Percentiles rank a stretch among this genome's conserved stretches.
Evolutionary conservation across 2,888 invertebrate species (phyloP).

Genomic region (Eubasilissa splendida): DNA sequence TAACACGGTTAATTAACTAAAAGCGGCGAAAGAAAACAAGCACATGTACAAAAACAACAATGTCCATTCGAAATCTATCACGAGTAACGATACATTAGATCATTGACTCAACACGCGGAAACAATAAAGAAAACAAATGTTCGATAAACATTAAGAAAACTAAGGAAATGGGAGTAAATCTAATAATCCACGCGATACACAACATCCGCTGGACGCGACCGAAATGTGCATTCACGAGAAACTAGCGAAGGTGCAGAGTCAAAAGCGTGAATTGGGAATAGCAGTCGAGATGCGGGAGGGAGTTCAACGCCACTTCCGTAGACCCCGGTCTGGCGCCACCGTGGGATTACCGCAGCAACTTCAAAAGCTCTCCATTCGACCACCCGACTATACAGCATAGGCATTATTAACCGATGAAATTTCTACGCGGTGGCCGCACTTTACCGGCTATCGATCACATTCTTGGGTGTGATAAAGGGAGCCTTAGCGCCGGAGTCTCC

Average conservation of each 20-base stretch:
- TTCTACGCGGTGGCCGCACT: slow-evolving; percentile 16
- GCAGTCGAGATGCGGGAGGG: slow-evolving; percentile 21
- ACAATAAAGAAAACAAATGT: slow-evolving; percentile 3
- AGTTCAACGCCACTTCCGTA: slow-evolving; percentile 33
- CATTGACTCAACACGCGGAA: slow-evolving; percentile 2
- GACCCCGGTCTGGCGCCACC: slow-evolving; percentile 14
- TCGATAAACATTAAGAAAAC: slow-evolving; percentile 9
- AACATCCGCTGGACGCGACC: slow-evolving; percentile 21
- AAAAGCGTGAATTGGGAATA: slow-evolving; percentile 9
- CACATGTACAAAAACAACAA: too few relatives aligned
- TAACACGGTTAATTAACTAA: too few relatives aligned
- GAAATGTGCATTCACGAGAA: slow-evolving; percentile 34
- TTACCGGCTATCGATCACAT: slow-evolving; percentile 15
- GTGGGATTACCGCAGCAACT: not conserved
- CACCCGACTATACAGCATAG: not conserved
- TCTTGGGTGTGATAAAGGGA: slow-evolving; percentile 1
- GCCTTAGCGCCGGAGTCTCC: slow-evolving; percentile 1
- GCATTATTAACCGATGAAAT: not conserved
- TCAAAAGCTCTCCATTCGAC: slow-evolving; percentile 22
- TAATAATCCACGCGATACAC: slow-evolving; percentile 1
- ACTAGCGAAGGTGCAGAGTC: slow-evolving; percentile 21
- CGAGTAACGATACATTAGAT: too few relatives aligned
- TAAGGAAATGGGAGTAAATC: slow-evolving; percentile 15
- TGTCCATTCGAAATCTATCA: too few relatives aligned
- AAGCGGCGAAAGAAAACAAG: not conserved